These are phyloP conservation scores for Onychostruthus taczanowskii DNA, from an alignment of 2,113 vertebrate genomes.

Conservation along the genomic window DNA sequence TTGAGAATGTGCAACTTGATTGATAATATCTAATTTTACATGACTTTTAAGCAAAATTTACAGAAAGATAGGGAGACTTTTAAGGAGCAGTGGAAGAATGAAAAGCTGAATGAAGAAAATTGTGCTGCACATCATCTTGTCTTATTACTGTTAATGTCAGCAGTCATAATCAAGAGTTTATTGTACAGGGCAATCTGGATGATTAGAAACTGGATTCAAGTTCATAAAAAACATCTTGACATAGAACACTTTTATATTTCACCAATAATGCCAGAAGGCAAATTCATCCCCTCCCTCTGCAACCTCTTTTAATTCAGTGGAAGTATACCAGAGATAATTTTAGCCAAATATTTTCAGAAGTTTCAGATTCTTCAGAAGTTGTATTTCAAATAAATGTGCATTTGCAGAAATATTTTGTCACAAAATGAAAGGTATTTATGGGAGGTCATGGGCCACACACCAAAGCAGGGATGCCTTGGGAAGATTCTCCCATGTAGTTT, in stretches of 20 bases:
- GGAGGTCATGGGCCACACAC: too few species aligned
- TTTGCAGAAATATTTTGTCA: slow-evolving; percentile 61
- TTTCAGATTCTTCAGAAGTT: slow-evolving; percentile 16
- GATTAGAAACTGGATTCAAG: slow-evolving; percentile 81
- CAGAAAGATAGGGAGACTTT: slow-evolving; percentile 68
- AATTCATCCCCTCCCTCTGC: slow-evolving; percentile 45
- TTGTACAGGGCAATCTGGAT: slow-evolving; percentile 83
- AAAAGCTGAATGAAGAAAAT: slow-evolving; percentile 80
- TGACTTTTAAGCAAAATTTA: slow-evolving; percentile 70
- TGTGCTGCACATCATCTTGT: slow-evolving; percentile 74
- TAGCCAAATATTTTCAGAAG: slow-evolving; percentile 24
- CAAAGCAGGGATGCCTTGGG: too few species aligned
- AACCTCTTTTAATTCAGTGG: slow-evolving; percentile 51
- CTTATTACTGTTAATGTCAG: slow-evolving; percentile 80
- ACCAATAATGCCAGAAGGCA: slow-evolving; percentile 58
- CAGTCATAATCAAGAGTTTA: slow-evolving; percentile 83
- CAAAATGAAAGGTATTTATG: background rate
- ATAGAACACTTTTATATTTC: slow-evolving; percentile 69
- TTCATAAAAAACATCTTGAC: slow-evolving; percentile 79
- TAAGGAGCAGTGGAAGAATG: slow-evolving; percentile 69
- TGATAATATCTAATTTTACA: slow-evolving; percentile 71
- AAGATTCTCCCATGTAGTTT: too few species aligned
- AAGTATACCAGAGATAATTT: slow-evolving; percentile 67
- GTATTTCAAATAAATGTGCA: slow-evolving; percentile 49
- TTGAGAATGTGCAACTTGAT: slow-evolving; percentile 67